These are phyloP conservation scores for Hyaena hyaena DNA, from an alignment of 2,113 vertebrate genomes.

Conservation along the genomic window DNA sequence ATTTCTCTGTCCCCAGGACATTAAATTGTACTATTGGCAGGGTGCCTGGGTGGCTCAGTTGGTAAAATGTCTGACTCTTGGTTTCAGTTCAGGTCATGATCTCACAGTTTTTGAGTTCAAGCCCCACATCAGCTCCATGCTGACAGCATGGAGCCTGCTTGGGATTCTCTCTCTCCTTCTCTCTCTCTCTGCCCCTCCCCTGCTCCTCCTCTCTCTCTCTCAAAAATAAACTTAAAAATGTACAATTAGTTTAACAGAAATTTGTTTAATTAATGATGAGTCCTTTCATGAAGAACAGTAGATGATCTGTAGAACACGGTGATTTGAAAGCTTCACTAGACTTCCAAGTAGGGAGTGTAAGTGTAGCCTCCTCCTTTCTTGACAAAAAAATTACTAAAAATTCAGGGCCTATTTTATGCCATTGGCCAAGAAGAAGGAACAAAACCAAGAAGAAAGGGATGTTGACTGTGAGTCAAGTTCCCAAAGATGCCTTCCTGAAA, in stretches of 20 bases:
- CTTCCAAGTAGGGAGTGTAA: background rate
- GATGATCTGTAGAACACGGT: background rate
- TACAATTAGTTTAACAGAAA: background rate
- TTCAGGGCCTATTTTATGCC: background rate
- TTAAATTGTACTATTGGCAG: background rate
- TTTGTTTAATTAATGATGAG: background rate
- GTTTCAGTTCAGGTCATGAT: too few species aligned
- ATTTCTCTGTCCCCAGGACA: background rate
- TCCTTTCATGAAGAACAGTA: background rate
- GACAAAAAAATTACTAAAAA: background rate
- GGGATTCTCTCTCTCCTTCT: too few species aligned
- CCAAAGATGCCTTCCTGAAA: background rate
- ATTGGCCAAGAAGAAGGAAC: background rate
- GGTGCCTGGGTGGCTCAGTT: too few species aligned
- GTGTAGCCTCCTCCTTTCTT: background rate
- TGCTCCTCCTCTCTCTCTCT: too few species aligned
- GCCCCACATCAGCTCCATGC: rapidly evolving
- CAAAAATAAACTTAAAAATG: background rate
- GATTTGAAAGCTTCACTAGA: background rate
- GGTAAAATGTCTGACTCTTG: too few species aligned
- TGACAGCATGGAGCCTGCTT: too few species aligned
- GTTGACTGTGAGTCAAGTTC: background rate
- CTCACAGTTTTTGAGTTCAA: too few species aligned
- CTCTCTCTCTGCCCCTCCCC: too few species aligned
- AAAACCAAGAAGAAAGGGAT: background rate